phyloP scores from a whole-genome alignment of 2,888 invertebrate genomes.

The Drosophila fulvimacula region DNA sequence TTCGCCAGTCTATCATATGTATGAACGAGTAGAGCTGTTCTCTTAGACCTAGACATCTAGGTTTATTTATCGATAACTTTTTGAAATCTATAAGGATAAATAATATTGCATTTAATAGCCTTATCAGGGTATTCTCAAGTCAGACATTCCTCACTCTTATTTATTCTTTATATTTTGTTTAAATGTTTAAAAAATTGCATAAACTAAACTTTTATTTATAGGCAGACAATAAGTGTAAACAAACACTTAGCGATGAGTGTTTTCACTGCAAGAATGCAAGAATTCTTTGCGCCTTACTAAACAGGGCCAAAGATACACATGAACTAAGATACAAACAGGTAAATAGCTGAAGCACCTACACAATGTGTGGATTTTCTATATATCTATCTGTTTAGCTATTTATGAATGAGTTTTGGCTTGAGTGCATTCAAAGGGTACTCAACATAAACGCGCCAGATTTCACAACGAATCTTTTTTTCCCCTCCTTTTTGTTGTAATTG shows the following conservation, averaged over 20 bases:
- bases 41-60: no score
- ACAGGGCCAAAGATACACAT: constrained; percentile 6
- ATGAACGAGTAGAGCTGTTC: no score
- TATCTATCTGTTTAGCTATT: not conserved
- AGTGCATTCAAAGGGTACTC: constrained; percentile 37
- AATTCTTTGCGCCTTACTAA: constrained; percentile 24
- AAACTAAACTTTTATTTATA: constrained; percentile 42
- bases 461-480: constrained; percentile 32
- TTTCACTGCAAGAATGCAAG: constrained; percentile 7
- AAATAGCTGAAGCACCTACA: constrained; percentile 10
- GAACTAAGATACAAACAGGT: constrained; percentile 11
- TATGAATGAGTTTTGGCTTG: constrained; percentile 13
- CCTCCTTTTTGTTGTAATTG: constrained; percentile 37
- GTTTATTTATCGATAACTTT: no score
- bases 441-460: constrained; percentile 44
- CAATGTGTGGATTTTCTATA: constrained; percentile 32
- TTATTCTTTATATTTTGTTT: constrained; percentile 2
- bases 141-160: not conserved
- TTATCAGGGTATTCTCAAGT: not conserved
- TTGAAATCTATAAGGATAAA: no score
- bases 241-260: constrained; percentile 30
- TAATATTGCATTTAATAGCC: not conserved
- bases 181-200: constrained; percentile 13
- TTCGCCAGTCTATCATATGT: no score
- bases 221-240: constrained; percentile 31